A percentile compares a stretch with the other conserved stretches of the same genome.
phyloP scores from a whole-genome alignment of 2,797 vertebrate genomes.

The Labeo calbasu region DNA sequence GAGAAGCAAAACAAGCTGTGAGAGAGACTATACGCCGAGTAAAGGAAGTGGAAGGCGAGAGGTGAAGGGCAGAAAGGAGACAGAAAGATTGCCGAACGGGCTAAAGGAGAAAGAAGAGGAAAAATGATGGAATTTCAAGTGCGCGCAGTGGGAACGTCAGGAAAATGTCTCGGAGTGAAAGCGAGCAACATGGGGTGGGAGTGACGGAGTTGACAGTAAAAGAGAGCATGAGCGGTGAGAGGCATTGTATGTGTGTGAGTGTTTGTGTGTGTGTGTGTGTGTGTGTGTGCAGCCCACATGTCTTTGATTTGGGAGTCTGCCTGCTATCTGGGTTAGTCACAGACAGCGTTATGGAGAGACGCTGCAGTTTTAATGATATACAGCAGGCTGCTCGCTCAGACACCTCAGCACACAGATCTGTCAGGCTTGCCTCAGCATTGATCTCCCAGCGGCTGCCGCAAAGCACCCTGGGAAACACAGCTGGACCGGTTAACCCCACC shows the following conservation, averaged over 20 bases:
- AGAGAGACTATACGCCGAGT: not conserved
- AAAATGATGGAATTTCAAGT: slow-evolving; percentile 51
- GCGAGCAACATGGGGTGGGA: slow-evolving; percentile 42
- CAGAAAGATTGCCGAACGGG: slow-evolving; percentile 7
- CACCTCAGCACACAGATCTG: slow-evolving; percentile 66
- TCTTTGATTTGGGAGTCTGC: slow-evolving; percentile 64
- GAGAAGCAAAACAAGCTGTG: slow-evolving; percentile 1
- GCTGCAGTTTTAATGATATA: slow-evolving; percentile 66
- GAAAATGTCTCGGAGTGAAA: slow-evolving; percentile 14
- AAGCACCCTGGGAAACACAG: slow-evolving; percentile 65
- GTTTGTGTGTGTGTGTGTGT: slow-evolving; percentile 33
- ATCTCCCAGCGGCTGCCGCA: slow-evolving; percentile 61
- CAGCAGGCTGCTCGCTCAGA: slow-evolving; percentile 65
- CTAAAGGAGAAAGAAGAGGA: slow-evolving; percentile 16
- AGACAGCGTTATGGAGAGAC: slow-evolving; percentile 59
- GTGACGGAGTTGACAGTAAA: slow-evolving; percentile 41
- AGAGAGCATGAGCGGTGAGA: slow-evolving; percentile 25
- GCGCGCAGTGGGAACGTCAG: slow-evolving; percentile 18
- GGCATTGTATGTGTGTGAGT: slow-evolving; percentile 7
- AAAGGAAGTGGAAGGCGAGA: slow-evolving; percentile 29
- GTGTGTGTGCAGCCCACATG: slow-evolving; percentile 51
- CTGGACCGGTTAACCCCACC: slow-evolving; percentile 54
- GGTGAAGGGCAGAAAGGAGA: slow-evolving; percentile 35
- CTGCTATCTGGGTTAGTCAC: slow-evolving; percentile 65
- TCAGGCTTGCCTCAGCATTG: slow-evolving; percentile 64